Base-by-base conservation (phyloP, 2,797 vertebrate genomes). In the Coregonus sp. region DNA sequence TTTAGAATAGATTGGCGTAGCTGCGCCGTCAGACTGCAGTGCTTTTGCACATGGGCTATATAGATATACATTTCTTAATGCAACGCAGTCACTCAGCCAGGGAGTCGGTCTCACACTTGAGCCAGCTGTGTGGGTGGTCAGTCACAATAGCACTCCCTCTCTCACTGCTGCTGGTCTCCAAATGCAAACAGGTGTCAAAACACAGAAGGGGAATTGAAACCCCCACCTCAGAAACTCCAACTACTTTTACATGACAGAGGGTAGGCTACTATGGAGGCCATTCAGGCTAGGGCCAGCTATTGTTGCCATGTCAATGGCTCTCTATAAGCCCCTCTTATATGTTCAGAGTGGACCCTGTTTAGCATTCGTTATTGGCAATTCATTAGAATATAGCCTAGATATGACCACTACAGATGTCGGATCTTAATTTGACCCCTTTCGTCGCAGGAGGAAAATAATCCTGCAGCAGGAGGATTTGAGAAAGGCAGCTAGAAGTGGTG, bases 131-230 rank as follows among this genome's bases (percentile, higher is more conserved):
- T 86, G 84, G 85, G 87, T 89, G 87, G 87, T 79, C 87, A 76
- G 59, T 73, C 73, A 84, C 74, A 82, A 84, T 75, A 72, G 74
- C 70, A 3, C n/a, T 61, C 56, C 2, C 56, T 52, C 78, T 76
- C 61, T 80, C 76, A 72, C 73, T 77, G 69, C 78, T 68, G 25
- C 75, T 77, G 61, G 80, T 75, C 73, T 73, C 59, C 80, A 84
- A 89, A 89, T 73, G 84, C 87, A 81, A 87, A 84, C 87, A 89
- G 87, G 85, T 89, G 87, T 89, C 87, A 77, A 89, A 87, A 89
- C 82, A 89, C 65, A 80, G 73, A 31, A 59, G 31, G 77, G 59
- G 72, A 63, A 78, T 74, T 73, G 80, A 74, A 76, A 75, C 76
- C 61, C 82, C 79, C 80, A 71, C 67, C 70, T 75, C 73, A 72